A percentile compares a stretch with the other conserved stretches of the same genome.
phyloP scores from a whole-genome alignment of 1,140 invertebrate species.

The Meloidogyne exigua region DNA sequence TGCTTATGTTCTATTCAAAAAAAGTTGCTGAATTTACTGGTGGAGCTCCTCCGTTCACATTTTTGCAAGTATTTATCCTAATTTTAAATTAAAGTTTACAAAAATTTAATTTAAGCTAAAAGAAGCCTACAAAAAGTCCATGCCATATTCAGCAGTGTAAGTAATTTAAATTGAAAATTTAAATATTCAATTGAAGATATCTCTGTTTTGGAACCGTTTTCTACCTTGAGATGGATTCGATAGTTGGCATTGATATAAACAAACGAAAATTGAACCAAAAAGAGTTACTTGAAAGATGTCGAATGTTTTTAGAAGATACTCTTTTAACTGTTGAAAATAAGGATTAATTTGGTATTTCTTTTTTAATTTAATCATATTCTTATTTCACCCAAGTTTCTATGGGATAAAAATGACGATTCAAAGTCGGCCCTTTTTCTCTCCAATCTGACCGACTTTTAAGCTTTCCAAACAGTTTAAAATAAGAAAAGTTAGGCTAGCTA shows the following conservation, averaged over 20 bases:
- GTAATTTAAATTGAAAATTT: background rate
- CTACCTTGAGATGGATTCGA: constrained; percentile 21
- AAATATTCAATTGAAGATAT: background rate
- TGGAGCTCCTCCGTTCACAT: constrained; percentile 33
- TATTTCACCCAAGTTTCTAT: too few species aligned
- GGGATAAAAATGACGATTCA: too few species aligned
- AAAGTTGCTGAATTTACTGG: constrained; percentile 34
- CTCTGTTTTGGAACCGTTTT: constrained; percentile 12
- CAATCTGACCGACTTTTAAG: too few species aligned
- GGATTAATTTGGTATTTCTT: too few species aligned
- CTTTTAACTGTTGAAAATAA: background rate
- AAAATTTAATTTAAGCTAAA: constrained; percentile 5
- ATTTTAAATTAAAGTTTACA: background rate
- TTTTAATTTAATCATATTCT: background rate
- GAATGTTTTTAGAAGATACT: constrained; percentile 17
- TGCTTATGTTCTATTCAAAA: constrained; percentile 34
- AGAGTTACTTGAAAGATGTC: constrained; percentile 14
- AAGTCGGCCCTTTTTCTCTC: too few species aligned
- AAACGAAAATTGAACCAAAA: constrained; percentile 7
- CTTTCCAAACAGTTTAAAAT: too few species aligned
- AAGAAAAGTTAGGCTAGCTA: too few species aligned
- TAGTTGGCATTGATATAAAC: background rate
- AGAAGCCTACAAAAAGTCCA: constrained; percentile 15
- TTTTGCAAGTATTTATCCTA: constrained; percentile 25
- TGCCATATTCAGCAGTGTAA: constrained; percentile 13